A percentile compares a stretch with the other conserved stretches of the same genome.
phyloP scores from a whole-genome alignment of 2,113 vertebrate species.

The Illadopsis cleaveri region DNA sequence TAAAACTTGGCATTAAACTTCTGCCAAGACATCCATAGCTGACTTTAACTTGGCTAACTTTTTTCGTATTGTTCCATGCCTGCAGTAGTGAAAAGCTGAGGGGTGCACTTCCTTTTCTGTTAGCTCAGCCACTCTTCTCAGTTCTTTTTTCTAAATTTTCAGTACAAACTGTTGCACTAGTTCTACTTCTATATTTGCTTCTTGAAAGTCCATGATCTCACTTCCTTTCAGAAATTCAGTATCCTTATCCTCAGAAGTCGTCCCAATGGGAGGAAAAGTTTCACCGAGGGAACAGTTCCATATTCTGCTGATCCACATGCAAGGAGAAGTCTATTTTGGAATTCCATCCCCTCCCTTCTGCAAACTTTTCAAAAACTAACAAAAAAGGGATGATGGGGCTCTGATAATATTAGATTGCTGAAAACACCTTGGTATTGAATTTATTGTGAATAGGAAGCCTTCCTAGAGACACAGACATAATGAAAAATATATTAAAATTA shows the following conservation, averaged over 20 bases:
- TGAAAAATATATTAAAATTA: neutral
- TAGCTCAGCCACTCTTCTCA: conserved; percentile 58
- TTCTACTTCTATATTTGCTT: neutral
- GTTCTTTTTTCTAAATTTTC: conserved; percentile 60
- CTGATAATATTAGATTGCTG: neutral
- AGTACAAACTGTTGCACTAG: neutral
- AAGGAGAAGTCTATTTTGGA: neutral
- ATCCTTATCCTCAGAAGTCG: neutral
- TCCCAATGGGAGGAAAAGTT: neutral
- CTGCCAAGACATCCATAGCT: conserved; percentile 73
- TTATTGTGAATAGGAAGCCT: conserved; percentile 41
- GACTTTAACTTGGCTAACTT: conserved; percentile 75
- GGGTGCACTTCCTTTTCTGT: conserved; percentile 41
- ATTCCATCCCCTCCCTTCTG: conserved; percentile 27
- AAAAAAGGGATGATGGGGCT: conserved; percentile 56
- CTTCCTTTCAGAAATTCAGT: neutral
- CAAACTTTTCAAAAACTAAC: conserved; percentile 72
- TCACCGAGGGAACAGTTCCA: conserved; percentile 65
- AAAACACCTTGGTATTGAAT: conserved; percentile 19
- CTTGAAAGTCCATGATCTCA: neutral
- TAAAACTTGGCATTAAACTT: conserved; percentile 32
- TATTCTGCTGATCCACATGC: conserved; percentile 41
- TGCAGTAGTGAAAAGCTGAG: conserved; percentile 72
- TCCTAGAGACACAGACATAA: conserved; percentile 36
- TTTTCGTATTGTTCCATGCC: conserved; percentile 53